phyloP scores from a whole-genome alignment of 1,140 invertebrate genomes.

The Octopus bimaculoides region DNA sequence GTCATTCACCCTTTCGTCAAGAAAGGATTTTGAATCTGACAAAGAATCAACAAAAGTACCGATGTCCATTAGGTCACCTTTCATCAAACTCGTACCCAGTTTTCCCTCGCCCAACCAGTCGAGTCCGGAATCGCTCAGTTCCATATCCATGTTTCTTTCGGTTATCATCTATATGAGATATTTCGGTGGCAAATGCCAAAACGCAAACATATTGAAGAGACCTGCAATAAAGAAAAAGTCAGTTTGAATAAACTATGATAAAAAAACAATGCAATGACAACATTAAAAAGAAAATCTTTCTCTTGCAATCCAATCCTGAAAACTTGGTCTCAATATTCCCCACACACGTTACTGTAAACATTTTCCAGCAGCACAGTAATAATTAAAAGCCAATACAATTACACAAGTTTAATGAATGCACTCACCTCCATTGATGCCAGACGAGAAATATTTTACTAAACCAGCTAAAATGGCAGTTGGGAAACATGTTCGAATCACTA shows the following conservation, averaged over 20 bases:
- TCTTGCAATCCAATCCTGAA: not conserved
- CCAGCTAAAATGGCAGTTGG: too few relatives aligned
- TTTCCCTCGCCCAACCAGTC: not conserved
- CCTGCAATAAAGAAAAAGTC: not conserved
- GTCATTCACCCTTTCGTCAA: not conserved
- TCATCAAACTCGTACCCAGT: not conserved
- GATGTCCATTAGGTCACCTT: conserved; percentile 1
- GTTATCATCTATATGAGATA: not conserved
- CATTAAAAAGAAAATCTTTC: not conserved
- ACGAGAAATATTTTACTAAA: too few relatives aligned
- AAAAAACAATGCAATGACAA: not conserved
- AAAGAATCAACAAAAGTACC: not conserved
- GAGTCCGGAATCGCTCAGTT: not conserved
- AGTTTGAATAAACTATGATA: not conserved
- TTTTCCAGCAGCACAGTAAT: too few relatives aligned
- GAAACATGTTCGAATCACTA: too few relatives aligned
- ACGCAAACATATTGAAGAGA: not conserved
- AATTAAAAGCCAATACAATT: too few relatives aligned
- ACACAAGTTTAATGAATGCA: too few relatives aligned
- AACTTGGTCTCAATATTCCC: too few relatives aligned
- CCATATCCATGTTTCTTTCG: not conserved
- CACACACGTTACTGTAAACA: too few relatives aligned
- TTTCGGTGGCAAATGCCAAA: conserved; percentile 7
- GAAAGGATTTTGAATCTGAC: not conserved
- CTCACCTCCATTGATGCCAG: too few relatives aligned